These are phyloP conservation scores for Enteromius viviparus DNA, from an alignment of 2,797 vertebrate genomes.

Conservation along the genomic window DNA sequence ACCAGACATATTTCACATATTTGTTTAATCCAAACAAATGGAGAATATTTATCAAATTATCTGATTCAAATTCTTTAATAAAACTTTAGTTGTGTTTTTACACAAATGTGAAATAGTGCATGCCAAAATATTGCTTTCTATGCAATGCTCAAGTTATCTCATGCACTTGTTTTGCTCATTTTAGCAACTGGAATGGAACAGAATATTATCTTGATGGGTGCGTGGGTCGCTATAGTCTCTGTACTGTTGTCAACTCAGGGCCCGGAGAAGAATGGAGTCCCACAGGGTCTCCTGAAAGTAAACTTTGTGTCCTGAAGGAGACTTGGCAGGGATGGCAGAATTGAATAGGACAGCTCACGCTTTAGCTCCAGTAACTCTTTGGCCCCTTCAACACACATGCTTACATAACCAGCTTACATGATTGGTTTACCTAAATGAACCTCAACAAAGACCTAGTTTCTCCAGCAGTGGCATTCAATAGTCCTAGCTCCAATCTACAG, in stretches of 20 bases:
- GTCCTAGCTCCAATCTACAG: slow-evolving; percentile 9
- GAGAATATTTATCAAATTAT: background rate
- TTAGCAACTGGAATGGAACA: slow-evolving; percentile 35
- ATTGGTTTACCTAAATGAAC: background rate
- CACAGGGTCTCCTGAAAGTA: slow-evolving; percentile 59
- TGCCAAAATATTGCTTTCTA: background rate
- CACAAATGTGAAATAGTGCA: background rate
- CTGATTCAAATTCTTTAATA: background rate
- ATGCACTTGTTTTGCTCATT: slow-evolving; percentile 38
- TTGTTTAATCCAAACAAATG: slow-evolving; percentile 16
- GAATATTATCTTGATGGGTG: slow-evolving; percentile 53
- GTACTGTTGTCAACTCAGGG: background rate
- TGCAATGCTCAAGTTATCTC: background rate
- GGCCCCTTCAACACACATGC: slow-evolving; percentile 8
- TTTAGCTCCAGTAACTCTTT: slow-evolving; percentile 37
- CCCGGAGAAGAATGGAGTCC: slow-evolving; percentile 56
- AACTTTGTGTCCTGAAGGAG: slow-evolving; percentile 57
- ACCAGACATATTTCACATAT: slow-evolving; percentile 11
- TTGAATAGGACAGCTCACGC: slow-evolving; percentile 50
- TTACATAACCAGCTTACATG: slow-evolving; percentile 25
- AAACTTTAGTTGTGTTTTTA: background rate
- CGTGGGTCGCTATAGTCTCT: slow-evolving; percentile 41
- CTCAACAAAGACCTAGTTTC: background rate
- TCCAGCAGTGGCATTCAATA: background rate
- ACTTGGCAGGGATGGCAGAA: slow-evolving; percentile 57